These are phyloP conservation scores for Erebia aethiops DNA, from an alignment of 2,888 invertebrate genomes.

Conservation along the genomic window DNA sequence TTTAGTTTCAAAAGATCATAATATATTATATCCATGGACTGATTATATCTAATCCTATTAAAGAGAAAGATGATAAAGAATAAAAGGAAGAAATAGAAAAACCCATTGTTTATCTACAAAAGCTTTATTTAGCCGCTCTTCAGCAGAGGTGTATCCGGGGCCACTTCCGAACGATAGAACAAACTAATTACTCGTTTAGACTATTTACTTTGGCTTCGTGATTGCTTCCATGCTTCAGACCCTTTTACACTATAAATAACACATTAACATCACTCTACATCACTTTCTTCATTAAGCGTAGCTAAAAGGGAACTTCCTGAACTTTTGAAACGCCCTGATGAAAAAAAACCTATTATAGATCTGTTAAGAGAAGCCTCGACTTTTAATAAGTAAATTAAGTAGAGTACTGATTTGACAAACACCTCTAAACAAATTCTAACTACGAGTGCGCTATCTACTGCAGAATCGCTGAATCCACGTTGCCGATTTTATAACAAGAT, in stretches of 20 bases:
- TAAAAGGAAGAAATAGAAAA: not conserved
- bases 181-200: slow-evolving; percentile 76
- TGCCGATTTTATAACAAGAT: slow-evolving; percentile 17
- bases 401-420: not conserved
- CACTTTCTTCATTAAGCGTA: slow-evolving; percentile 1
- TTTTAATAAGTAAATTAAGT: too few relatives aligned
- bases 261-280: slow-evolving; percentile 3
- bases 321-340: too few relatives aligned
- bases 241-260: slow-evolving; percentile 26
- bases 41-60: not conserved
- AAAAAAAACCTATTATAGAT: not conserved
- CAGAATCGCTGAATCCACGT: slow-evolving; percentile 1
- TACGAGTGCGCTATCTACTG: not conserved
- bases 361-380: not conserved
- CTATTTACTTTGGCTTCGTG: slow-evolving; percentile 67
- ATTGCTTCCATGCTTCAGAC: slow-evolving; percentile 61
- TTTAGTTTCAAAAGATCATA: not conserved
- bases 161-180: slow-evolving; percentile 57
- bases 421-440: not conserved
- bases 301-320: not conserved
- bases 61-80: not conserved
- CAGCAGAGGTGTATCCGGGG: slow-evolving; percentile 33
- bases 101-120: slow-evolving; percentile 6
- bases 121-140: slow-evolving; percentile 24
- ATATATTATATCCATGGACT: too few relatives aligned